These are phyloP conservation scores for Papilio dardanus DNA, from an alignment of 1,140 invertebrate species.

Conservation along the genomic window DNA sequence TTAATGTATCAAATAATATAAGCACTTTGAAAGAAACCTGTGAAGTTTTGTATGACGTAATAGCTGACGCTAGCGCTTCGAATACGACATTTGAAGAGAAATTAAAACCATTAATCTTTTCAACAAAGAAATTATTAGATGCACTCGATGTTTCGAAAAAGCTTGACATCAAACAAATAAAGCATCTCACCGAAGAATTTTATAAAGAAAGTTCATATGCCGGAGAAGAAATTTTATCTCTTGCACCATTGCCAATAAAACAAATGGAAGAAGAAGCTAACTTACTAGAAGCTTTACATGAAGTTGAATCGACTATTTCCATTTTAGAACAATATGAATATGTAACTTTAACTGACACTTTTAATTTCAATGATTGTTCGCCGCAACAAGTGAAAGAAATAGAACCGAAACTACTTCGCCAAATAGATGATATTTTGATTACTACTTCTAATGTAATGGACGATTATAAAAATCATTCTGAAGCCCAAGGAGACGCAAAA, in stretches of 20 bases:
- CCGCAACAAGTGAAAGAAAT: conserved; percentile 50
- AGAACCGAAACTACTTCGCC: conserved; percentile 50
- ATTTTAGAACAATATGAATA: conserved; percentile 63
- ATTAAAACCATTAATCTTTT: conserved; percentile 39
- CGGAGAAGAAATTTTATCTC: conserved; percentile 60
- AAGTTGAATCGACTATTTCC: conserved; percentile 62
- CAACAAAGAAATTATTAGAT: conserved; percentile 40
- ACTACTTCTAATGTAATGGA: conserved; percentile 53
- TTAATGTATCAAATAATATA: conserved; percentile 60
- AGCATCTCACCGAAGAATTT: conserved; percentile 55
- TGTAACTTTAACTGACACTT: conserved; percentile 55
- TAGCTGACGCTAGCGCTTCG: conserved; percentile 40
- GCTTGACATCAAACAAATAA: conserved; percentile 56
- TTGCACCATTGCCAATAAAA: conserved; percentile 46
- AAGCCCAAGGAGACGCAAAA: conserved; percentile 55
- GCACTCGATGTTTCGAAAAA: conserved; percentile 51
- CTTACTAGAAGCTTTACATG: conserved; percentile 55
- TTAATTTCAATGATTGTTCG: conserved; percentile 50
- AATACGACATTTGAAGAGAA: conserved; percentile 17
- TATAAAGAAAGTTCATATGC: conserved; percentile 50
- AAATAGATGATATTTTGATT: conserved; percentile 55
- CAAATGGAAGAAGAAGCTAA: conserved; percentile 53
- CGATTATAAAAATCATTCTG: conserved; percentile 44
- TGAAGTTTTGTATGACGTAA: conserved; percentile 52
- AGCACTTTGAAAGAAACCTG: conserved; percentile 50